Base-by-base conservation (phyloP, 2,888 invertebrate species). In the Yponomeuta sedellus region DNA sequence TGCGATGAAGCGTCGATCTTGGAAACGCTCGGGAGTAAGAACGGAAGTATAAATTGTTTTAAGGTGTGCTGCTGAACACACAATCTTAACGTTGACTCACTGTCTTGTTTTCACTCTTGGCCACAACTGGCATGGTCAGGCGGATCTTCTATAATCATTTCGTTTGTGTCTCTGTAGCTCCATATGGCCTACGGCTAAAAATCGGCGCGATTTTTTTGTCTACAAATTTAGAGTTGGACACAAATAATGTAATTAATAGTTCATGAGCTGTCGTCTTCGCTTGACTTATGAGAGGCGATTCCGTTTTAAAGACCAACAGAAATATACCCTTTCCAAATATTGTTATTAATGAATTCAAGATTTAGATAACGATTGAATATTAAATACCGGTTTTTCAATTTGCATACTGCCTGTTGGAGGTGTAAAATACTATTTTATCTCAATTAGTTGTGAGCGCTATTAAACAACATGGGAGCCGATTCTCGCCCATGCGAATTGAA, bases 191-290 rank as follows among this genome's bases (percentile, higher is more conserved):
- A 1, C 34, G 34, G 34, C 8, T 34, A 8, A 6, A 34, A n/a
- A n/a, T n/a, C n/a, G n/a, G n/a, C 6, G 34, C 34, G 10, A 34
- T 34, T 34, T 34, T 52, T 16, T 52, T 52, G 16, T 52, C 16
- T 16, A 52, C 44, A 5, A 52, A 12, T 5, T 16, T 5, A 16
- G 44, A 52, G 16, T 52, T 52, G 44, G 44, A 16, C 44, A 52
- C 44, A 52, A 52, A 16, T 52, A 22, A 22, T 63, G 63, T 63
- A 40, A 44, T 63, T 63, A 63, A 63, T 63, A 63, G 63, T 63
- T 12, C 16, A 19, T 40, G 40, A 44, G 20, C 16, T 63, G 63
- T 63, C 44, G 20, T 59, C 59, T 59, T 59, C 44, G 44, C 22
- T 63, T 44, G 63, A 44, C 22, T 40, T 20, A 63, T 63, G 44